Evolutionary conservation across 2,888 invertebrate genomes (phyloP).

Genomic region (Cremastobaeus sp.): DNA sequence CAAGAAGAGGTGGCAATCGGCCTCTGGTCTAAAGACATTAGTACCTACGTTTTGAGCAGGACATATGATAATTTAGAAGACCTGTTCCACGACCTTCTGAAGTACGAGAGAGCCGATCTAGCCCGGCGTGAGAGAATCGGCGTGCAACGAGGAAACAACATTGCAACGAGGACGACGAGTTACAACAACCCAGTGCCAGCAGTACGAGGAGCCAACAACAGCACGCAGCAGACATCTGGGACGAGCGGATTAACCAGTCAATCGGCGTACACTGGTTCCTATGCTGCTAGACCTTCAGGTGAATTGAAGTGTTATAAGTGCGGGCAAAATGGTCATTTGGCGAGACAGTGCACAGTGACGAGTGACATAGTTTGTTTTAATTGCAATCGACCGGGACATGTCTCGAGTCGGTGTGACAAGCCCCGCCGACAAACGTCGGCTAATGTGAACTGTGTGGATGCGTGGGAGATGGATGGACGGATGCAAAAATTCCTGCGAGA

Average conservation of each 20-base stretch:
- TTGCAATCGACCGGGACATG: constrained; percentile 17
- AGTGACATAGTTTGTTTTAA: constrained; percentile 11
- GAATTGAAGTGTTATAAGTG: background rate
- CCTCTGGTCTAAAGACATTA: background rate
- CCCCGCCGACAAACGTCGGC: background rate
- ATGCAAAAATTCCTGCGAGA: constrained; percentile 13
- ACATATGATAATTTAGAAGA: background rate
- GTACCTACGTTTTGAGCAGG: background rate
- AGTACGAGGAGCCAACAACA: too few species aligned
- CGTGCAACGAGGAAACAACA: background rate
- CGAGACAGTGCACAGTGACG: background rate
- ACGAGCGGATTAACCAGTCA: too few species aligned
- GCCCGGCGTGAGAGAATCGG: background rate
- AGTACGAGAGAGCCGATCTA: background rate
- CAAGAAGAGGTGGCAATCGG: background rate
- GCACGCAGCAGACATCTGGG: too few species aligned
- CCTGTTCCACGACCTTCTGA: background rate
- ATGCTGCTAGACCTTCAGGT: background rate
- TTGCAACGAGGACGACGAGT: background rate
- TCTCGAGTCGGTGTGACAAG: constrained; percentile 9
- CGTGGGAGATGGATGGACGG: background rate
- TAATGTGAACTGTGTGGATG: background rate
- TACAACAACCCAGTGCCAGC: too few species aligned
- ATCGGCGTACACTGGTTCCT: background rate
- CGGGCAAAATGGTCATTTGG: background rate